Evolutionary conservation across 2,113 vertebrate genomes (phyloP).

Genomic region (Laterallus jamaicensis): DNA sequence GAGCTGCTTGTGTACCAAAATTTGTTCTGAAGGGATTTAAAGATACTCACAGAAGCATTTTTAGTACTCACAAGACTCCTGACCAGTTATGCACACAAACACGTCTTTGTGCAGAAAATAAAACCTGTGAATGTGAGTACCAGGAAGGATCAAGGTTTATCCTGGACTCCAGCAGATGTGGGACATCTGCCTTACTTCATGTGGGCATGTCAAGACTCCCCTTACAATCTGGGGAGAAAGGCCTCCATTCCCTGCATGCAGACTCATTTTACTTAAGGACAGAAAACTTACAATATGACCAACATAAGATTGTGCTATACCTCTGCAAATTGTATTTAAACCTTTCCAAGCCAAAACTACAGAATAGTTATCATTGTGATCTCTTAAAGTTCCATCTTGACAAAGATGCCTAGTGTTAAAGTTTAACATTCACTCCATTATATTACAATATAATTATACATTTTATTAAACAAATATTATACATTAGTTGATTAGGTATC

Average conservation of each 20-base stretch:
- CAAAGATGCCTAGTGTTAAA: neutral
- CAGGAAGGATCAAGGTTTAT: neutral
- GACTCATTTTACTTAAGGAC: neutral
- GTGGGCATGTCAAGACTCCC: neutral
- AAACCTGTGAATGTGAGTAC: neutral
- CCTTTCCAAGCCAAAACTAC: neutral
- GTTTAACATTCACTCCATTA: neutral
- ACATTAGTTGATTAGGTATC: neutral
- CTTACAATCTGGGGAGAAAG: neutral
- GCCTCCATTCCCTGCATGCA: neutral
- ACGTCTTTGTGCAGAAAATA: neutral
- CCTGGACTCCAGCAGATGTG: neutral
- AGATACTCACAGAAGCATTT: neutral
- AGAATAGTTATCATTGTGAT: neutral
- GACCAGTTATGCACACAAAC: neutral
- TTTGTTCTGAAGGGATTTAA: neutral
- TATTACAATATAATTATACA: neutral
- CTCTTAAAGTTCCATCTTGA: neutral
- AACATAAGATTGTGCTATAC: neutral
- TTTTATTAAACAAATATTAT: too few relatives aligned
- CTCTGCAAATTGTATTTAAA: neutral
- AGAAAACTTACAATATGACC: neutral
- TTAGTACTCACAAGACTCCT: neutral
- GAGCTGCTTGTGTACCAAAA: neutral
- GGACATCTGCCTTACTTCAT: neutral